These are phyloP conservation scores for Rhynchophorus ferrugineus DNA, from an alignment of 1,140 invertebrate genomes.

Conservation along the genomic window DNA sequence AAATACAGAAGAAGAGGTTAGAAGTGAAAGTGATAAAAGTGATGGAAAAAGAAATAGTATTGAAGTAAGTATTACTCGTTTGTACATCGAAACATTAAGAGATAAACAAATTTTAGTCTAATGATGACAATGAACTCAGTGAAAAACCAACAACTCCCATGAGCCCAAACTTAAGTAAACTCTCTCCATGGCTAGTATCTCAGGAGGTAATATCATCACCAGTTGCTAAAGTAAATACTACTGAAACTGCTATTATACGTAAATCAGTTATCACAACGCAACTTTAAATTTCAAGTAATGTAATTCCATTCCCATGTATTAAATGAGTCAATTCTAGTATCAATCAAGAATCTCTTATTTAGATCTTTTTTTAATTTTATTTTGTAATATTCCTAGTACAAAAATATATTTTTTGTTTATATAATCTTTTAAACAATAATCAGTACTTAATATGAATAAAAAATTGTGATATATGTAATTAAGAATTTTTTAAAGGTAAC, in stretches of 20 bases:
- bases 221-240: slow-evolving; percentile 54
- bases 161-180: slow-evolving; percentile 46
- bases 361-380: too few species aligned
- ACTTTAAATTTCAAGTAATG: slow-evolving; percentile 43
- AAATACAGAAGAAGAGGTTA: slow-evolving; percentile 18
- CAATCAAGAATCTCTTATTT: not conserved
- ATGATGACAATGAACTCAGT: slow-evolving; percentile 7
- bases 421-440: not conserved
- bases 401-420: not conserved
- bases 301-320: not conserved
- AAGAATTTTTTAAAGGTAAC: not conserved
- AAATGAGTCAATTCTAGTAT: not conserved
- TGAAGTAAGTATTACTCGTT: slow-evolving; percentile 24
- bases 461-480: not conserved
- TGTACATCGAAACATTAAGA: too few species aligned
- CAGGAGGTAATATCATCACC: slow-evolving; percentile 51
- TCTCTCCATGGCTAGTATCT: slow-evolving; percentile 71
- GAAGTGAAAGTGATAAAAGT: slow-evolving; percentile 19
- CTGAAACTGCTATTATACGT: slow-evolving; percentile 62
- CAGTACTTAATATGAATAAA: not conserved
- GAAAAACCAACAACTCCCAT: slow-evolving; percentile 33
- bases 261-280: slow-evolving; percentile 81
- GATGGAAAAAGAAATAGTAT: slow-evolving; percentile 4
- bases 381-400: not conserved
- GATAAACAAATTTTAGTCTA: too few species aligned